These are phyloP conservation scores for Drosophila monieri DNA, from an alignment of 2,888 invertebrate species.

Conservation along the genomic window DNA sequence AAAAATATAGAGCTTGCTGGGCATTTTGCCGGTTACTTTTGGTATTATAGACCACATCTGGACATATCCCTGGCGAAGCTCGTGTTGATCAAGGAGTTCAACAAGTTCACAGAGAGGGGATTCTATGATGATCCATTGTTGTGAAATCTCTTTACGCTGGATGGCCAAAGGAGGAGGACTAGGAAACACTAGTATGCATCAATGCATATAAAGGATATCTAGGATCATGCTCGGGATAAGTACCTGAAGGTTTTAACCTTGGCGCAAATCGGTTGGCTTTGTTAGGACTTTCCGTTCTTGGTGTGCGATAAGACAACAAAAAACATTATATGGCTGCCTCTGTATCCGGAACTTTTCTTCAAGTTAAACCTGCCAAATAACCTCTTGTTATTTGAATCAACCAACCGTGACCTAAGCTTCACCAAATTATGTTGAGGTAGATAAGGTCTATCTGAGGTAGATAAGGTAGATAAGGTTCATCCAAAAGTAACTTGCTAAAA, in stretches of 20 bases:
- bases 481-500: neutral
- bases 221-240: too few relatives aligned
- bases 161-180: constrained; percentile 84
- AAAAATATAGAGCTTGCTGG: too few relatives aligned
- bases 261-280: too few relatives aligned
- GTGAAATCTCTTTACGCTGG: constrained; percentile 80
- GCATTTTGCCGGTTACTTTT: too few relatives aligned
- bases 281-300: too few relatives aligned
- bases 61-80: too few relatives aligned
- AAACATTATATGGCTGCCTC: constrained; percentile 56
- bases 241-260: constrained; percentile 54
- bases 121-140: too few relatives aligned
- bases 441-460: too few relatives aligned
- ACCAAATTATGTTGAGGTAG: neutral
- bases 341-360: constrained; percentile 62
- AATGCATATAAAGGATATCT: too few relatives aligned
- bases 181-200: constrained; percentile 83
- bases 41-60: too few relatives aligned
- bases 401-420: neutral
- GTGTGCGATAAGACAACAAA: constrained; percentile 54
- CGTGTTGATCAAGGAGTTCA: too few relatives aligned
- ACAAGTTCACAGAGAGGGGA: too few relatives aligned
- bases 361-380: constrained; percentile 43
- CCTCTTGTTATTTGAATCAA: neutral
- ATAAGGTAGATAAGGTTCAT: neutral